A percentile compares a stretch with the other conserved stretches of the same genome.
Evolutionary conservation across 2,113 vertebrate genomes (phyloP).

Genomic region (Malaclemys terrapin): DNA sequence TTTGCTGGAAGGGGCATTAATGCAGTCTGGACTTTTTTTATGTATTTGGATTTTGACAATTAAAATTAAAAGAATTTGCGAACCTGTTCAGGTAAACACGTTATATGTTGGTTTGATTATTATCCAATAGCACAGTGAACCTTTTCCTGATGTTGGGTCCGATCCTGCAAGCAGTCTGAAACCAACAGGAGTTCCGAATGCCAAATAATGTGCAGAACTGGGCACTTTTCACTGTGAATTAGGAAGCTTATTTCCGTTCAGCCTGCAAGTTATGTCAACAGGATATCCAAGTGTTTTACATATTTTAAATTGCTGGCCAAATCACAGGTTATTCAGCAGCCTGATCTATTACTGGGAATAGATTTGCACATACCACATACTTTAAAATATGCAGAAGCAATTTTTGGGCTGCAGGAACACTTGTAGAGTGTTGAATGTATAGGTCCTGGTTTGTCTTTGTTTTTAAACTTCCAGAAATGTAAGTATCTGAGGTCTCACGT

Average conservation of each 20-base stretch:
- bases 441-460: background rate
- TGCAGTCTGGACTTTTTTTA: background rate
- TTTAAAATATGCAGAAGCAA: constrained; percentile 18
- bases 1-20: background rate
- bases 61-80: background rate
- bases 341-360: constrained; percentile 10
- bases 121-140: background rate
- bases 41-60: constrained; percentile 49
- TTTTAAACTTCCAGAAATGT: background rate
- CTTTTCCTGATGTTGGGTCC: background rate
- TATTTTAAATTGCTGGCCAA: constrained; percentile 47
- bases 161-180: background rate
- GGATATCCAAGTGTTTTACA: constrained; percentile 55
- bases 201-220: constrained; percentile 45
- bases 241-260: background rate
- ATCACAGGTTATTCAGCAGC: constrained; percentile 41
- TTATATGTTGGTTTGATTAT: background rate
- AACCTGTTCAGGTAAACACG: background rate
- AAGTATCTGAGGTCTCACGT: background rate
- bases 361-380: background rate
- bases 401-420: constrained; percentile 10
- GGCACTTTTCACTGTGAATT: background rate
- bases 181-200: background rate
- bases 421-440: background rate
- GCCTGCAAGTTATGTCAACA: constrained; percentile 55